phyloP scores from a whole-genome alignment of 2,888 invertebrate genomes.

The Plagodis pulveraria region DNA sequence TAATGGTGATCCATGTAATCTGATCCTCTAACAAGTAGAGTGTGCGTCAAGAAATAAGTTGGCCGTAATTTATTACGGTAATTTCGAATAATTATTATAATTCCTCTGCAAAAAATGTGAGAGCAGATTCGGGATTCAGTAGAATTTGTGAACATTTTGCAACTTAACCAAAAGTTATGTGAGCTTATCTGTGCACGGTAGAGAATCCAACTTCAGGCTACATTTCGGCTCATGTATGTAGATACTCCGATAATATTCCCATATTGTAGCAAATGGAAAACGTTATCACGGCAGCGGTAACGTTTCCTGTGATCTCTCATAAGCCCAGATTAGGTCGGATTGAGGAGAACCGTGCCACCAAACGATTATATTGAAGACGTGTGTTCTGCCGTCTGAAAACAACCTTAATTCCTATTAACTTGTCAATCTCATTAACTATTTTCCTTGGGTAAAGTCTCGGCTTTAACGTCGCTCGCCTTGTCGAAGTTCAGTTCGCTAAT shows the following conservation, averaged over 20 bases:
- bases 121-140: neutral
- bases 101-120: neutral
- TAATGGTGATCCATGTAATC: no score
- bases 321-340: slow-evolving; percentile 77
- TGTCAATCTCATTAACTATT: slow-evolving; percentile 44
- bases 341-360: slow-evolving; percentile 55
- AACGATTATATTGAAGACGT: slow-evolving; percentile 55
- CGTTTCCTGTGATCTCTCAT: slow-evolving; percentile 70
- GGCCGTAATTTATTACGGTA: no score
- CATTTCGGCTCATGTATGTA: slow-evolving; percentile 29
- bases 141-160: slow-evolving; percentile 3
- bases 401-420: slow-evolving; percentile 51
- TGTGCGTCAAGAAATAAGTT: no score
- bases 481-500: slow-evolving; percentile 1
- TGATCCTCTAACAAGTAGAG: no score
- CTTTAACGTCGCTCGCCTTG: slow-evolving; percentile 1
- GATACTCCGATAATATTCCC: slow-evolving; percentile 36
- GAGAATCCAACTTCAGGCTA: slow-evolving; percentile 22
- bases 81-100: no score
- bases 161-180: slow-evolving; percentile 17
- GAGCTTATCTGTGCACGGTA: slow-evolving; percentile 21
- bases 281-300: slow-evolving; percentile 65
- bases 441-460: slow-evolving; percentile 19
- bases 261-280: slow-evolving; percentile 59
- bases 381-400: slow-evolving; percentile 47